A percentile compares a stretch with the other conserved stretches of the same genome.
Conservation (phyloP, 35 echinoderm and acorn worm genomes). For the Nesometra sesokonis region DNA sequence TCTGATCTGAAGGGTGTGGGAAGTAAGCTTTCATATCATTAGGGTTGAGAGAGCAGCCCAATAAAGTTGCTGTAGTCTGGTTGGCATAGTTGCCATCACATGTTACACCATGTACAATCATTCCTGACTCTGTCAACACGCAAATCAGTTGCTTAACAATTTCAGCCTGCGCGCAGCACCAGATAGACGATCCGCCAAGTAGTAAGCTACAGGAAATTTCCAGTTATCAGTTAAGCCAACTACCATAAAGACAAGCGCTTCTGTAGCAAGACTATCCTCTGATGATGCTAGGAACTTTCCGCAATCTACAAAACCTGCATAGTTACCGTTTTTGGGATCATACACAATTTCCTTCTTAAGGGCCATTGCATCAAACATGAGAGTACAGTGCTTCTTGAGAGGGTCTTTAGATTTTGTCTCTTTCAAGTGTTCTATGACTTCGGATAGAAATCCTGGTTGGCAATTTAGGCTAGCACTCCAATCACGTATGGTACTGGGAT, state of each 20-base stretch:
- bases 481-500: not conserved
- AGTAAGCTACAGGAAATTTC: not conserved
- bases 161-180: not conserved
- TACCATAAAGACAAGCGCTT: not conserved
- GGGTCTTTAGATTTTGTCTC: not conserved
- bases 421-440: not conserved
- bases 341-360: not conserved
- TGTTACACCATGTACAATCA: not conserved
- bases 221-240: not conserved
- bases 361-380: not conserved
- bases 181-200: not conserved
- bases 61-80: not conserved
- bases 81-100: not conserved
- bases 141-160: not conserved
- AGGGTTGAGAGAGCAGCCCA: too few species aligned
- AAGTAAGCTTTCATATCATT: constrained; percentile 22
- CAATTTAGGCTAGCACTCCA: not conserved
- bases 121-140: not conserved
- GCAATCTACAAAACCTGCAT: not conserved
- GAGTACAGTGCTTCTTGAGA: not conserved
- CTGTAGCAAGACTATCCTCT: not conserved
- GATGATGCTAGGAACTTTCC: not conserved
- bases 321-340: not conserved
- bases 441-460: not conserved
- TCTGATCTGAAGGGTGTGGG: constrained; percentile 22